Percentiles rank a stretch among this genome's conserved stretches.
phyloP scores from a whole-genome alignment of 2,888 invertebrate genomes.

The Dryomyza anilis region DNA sequence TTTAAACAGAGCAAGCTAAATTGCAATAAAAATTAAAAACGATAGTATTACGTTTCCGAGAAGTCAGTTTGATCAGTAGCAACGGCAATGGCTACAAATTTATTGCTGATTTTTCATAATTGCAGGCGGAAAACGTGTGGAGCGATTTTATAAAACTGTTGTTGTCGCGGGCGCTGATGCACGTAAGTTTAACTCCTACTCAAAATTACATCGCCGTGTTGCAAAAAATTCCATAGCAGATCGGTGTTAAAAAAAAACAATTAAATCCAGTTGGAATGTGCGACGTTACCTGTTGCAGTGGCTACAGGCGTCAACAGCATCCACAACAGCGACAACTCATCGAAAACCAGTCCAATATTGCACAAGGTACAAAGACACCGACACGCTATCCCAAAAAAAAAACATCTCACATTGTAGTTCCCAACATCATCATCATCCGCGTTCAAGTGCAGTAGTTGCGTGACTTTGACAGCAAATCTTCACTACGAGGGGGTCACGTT shows the following conservation, averaged over 20 bases:
- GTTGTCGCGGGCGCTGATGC: no score
- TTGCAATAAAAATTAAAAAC: not conserved
- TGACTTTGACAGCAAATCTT: not conserved
- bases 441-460: not conserved
- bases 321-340: no score
- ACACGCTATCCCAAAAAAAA: not conserved
- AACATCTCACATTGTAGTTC: not conserved
- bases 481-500: slow-evolving; percentile 1
- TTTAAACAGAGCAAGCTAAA: no score
- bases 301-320: no score
- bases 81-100: not conserved
- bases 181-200: not conserved
- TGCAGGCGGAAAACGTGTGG: no score
- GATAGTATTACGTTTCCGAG: not conserved
- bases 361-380: not conserved
- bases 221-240: not conserved
- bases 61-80: not conserved
- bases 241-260: not conserved
- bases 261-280: slow-evolving; percentile 6
- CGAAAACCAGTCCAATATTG: no score
- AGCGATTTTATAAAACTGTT: no score
- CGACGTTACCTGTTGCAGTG: not conserved
- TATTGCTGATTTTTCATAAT: not conserved
- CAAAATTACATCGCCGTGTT: not conserved
- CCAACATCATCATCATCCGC: not conserved